Evolutionary conservation across 2,797 vertebrate species (phyloP), one percentile per base, ranked within the genome.

Genomic region (Hypotaenidia philippensis): DNA sequence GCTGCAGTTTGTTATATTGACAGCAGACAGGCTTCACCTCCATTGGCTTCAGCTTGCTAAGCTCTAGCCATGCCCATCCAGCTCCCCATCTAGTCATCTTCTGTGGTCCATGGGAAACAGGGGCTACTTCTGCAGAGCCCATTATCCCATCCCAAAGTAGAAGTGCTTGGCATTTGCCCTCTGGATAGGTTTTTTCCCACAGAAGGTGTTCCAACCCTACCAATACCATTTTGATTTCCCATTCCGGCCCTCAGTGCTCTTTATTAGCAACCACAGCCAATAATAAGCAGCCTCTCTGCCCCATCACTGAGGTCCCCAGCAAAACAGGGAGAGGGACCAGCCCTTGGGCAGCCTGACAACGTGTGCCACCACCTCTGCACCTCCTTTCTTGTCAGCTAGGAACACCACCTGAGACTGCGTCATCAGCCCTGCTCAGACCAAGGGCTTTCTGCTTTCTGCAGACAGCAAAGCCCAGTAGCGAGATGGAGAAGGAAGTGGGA

Each of bases 1-100:
- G 34, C 64, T 74, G 59, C 29, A 2, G 3, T 45, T 44, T 36
- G 41, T 69, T 80, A 18, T 26, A 18, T 7, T 19, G 40, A 36
- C 34, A 56, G 18, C 5, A 6, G 15, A 4, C 49, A 32, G 61
- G 15, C 32, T 81, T 70, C 52, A 41, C 5, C 44, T 69, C 29
- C 31, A 2, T 9, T 59, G 44, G 40, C 52, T 81, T 70, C 55
- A 79, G 47, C 47, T 93, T 70, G 52, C 71, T 57, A 34, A 88
- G 60, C n/a, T 21, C 60, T 66, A 38, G 26, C 45, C 0, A 1
- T 52, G 47, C 44, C 26, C 38, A 90, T 20, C 29, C 64, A 45
- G 21, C 25, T 65, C 25, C 40, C 50, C 5, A 1, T 32, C 27
- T 34, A 19, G 49, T 8, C 0, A 0, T 41, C 45, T 40, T 60